Base-by-base conservation (phyloP, 2,113 vertebrate species). In the Hemiprocne comata region DNA sequence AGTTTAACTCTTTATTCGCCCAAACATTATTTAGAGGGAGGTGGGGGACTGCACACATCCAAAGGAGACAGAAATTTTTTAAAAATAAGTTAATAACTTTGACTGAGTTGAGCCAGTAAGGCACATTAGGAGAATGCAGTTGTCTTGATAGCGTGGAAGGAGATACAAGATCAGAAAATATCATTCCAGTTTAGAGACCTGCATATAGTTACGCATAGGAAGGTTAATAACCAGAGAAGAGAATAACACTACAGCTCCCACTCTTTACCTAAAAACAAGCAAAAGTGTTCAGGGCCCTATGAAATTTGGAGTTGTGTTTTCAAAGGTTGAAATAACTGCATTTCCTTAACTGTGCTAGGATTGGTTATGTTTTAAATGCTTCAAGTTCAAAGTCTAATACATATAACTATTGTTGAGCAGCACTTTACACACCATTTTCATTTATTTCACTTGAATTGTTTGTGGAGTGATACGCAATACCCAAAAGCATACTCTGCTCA, bases 1-100 rank as follows among this genome's bases (percentile, higher is more conserved):
- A 81, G 93, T 96, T 97, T 94, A 96, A 91, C 94, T 93, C 96
- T 94, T 64, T 53, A 53, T 75, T 21, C 90, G 61, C 94, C 66
- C 57, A n/a, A 71, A 85, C 0, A 0, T 58, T 72, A 36, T 85
- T 81, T 72, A 71, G 85, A 89, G 73, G 84, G 92, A 89, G 20
- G 9, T 69, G 23, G 17, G 80, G 78, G 23, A 90, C 53, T 19
- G 34, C 33, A 88, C 77, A 82, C 55, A 74, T 88, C 88, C 58
- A 20, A 75, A 94, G 86, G 1, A 3, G 57, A 12, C 24, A 90
- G 42, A 28, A 64, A 17, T 58, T 58, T 64, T 72, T 78, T 17
- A 0, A 7, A 66, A 90, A 65, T 18, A 6, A 4, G 0, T 80
- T 90, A 83, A 83, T 40, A 80, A 29, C 38, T 85, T 25, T 0